Conservation (phyloP, 2,113 vertebrate genomes). For the Sinocyclocheilus anshuiensis region DNA sequence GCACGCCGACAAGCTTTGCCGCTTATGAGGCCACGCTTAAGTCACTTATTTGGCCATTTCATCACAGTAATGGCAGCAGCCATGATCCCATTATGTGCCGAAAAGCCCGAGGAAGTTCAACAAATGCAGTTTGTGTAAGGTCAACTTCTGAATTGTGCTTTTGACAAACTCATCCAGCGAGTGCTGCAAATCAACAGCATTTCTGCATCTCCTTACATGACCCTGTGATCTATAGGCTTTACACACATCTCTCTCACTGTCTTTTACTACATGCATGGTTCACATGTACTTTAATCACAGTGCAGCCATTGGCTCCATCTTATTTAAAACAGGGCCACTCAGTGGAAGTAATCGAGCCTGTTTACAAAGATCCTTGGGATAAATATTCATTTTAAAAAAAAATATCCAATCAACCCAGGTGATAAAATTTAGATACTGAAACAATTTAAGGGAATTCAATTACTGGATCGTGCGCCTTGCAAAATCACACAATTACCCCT, state of each 20-base stretch:
- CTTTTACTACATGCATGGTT: background rate
- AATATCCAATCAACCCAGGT: constrained; percentile 20
- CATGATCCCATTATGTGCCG: constrained; percentile 69
- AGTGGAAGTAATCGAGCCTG: constrained; percentile 51
- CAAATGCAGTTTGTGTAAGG: constrained; percentile 74
- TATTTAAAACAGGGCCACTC: constrained; percentile 42
- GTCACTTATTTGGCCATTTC: constrained; percentile 81
- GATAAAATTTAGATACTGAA: constrained; percentile 21
- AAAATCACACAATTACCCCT: background rate
- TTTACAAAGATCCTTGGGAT: constrained; percentile 48
- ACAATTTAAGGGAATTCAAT: background rate
- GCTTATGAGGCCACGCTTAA: constrained; percentile 71
- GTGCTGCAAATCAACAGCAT: constrained; percentile 71
- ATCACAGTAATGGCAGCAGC: constrained; percentile 77
- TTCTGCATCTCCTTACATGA: constrained; percentile 66
- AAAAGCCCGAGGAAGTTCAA: constrained; percentile 71
- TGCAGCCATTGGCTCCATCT: background rate
- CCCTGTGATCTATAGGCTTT: constrained; percentile 42
- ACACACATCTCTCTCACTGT: background rate
- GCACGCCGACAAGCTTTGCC: constrained; percentile 56
- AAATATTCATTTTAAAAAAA: constrained; percentile 47
- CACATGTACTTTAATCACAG: background rate
- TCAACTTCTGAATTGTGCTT: constrained; percentile 66
- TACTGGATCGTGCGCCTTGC: background rate
- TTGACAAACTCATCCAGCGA: constrained; percentile 56